Conservation (phyloP, 2,797 vertebrate genomes). For the Psittacula echo region DNA sequence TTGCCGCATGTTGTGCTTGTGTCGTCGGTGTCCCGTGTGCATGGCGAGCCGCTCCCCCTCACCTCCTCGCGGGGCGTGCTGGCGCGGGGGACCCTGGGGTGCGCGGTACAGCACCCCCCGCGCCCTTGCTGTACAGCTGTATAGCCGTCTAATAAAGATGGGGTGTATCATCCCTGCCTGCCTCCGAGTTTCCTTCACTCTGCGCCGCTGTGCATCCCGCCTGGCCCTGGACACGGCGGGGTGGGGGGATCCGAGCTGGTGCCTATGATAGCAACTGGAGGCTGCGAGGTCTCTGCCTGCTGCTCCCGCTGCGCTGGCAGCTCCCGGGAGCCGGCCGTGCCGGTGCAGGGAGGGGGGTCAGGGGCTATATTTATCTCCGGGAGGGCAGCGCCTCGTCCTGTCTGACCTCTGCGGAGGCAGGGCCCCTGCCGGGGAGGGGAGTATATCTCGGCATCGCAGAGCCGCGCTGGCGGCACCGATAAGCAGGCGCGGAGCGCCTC, state of each 20-base stretch:
- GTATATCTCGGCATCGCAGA: not conserved
- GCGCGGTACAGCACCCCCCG: rapidly evolving
- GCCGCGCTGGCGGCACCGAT: not conserved
- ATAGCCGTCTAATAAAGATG: constrained; percentile 59
- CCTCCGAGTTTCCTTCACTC: not conserved
- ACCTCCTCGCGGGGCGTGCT: not conserved
- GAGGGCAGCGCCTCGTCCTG: not conserved
- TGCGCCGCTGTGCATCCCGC: rapidly evolving
- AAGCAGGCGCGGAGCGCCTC: not conserved
- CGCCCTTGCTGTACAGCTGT: constrained; percentile 28
- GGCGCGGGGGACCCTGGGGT: not conserved
- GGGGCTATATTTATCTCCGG: constrained; percentile 18
- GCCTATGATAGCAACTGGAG: not conserved
- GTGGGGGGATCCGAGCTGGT: rapidly evolving
- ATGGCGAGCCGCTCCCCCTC: constrained; percentile 16
- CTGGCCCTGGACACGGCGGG: rapidly evolving
- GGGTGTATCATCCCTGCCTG: not conserved
- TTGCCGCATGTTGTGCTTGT: constrained; percentile 52
- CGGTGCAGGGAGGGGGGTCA: not conserved
- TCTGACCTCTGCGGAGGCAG: constrained; percentile 28
- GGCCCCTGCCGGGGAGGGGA: not conserved
- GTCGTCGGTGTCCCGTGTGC: constrained; percentile 43
- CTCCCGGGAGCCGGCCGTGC: not conserved
- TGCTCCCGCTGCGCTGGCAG: not conserved
- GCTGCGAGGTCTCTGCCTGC: not conserved